These are phyloP conservation scores for Rhyacophila evoluta DNA, from an alignment of 2,888 invertebrate genomes.

Conservation along the genomic window DNA sequence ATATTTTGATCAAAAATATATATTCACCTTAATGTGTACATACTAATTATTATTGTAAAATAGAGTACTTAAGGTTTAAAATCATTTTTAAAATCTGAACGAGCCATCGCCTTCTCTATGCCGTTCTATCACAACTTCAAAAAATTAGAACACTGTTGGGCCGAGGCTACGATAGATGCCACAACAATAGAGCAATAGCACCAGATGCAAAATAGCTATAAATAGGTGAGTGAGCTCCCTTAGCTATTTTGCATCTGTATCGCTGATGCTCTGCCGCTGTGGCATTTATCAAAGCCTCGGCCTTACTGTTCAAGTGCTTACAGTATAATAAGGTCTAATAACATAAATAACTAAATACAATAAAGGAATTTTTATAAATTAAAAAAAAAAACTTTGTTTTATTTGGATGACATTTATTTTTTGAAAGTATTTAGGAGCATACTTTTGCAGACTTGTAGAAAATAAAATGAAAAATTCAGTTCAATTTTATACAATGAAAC, in stretches of 20 bases:
- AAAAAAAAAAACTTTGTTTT: neutral
- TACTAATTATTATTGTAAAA: neutral
- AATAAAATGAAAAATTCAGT: too few species aligned
- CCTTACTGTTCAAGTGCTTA: neutral
- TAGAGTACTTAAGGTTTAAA: neutral
- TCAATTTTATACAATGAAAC: too few species aligned
- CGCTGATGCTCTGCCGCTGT: too few species aligned
- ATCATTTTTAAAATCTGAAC: neutral
- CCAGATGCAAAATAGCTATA: too few species aligned
- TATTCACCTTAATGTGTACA: neutral
- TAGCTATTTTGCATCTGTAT: too few species aligned
- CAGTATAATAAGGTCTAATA: neutral
- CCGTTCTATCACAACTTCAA: neutral
- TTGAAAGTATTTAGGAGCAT: too few species aligned
- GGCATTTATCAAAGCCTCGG: too few species aligned
- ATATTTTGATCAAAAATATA: neutral
- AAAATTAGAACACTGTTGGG: neutral
- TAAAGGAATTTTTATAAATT: slow-evolving; percentile 20
- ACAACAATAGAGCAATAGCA: too few species aligned
- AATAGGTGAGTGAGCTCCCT: too few species aligned
- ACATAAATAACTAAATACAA: neutral
- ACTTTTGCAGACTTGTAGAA: too few species aligned
- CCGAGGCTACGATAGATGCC: too few species aligned
- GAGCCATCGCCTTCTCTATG: neutral
- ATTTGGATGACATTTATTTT: neutral